Evolutionary conservation across 1,140 invertebrate species (phyloP).

Genomic region (Cydia fagiglandana): DNA sequence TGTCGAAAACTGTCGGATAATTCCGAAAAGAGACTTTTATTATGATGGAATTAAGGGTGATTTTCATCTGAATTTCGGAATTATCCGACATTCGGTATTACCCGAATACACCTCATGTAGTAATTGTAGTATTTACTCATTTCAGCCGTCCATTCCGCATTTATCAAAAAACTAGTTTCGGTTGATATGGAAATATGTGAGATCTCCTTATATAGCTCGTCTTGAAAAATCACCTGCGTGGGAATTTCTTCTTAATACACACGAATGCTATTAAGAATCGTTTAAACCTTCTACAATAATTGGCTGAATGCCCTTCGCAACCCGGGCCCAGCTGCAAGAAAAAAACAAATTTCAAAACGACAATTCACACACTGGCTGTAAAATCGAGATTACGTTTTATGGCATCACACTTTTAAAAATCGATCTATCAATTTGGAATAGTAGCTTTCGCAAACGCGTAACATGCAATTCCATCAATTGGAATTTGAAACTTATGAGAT

Average conservation of each 20-base stretch:
- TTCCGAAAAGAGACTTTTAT: too few relatives aligned
- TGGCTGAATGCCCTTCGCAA: constrained; percentile 11
- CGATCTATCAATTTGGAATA: not conserved
- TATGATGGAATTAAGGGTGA: too few relatives aligned
- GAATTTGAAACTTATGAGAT: not conserved
- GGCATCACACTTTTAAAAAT: constrained; percentile 6
- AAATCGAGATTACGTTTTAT: constrained; percentile 14
- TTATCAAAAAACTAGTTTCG: too few relatives aligned
- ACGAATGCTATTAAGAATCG: not conserved
- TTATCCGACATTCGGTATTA: too few relatives aligned
- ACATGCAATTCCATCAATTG: not conserved
- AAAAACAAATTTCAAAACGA: constrained; percentile 13
- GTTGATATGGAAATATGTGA: not conserved
- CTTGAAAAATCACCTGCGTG: not conserved
- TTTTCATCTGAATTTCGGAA: too few relatives aligned
- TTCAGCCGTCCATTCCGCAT: too few relatives aligned
- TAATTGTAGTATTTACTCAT: too few relatives aligned
- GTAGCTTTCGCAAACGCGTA: not conserved
- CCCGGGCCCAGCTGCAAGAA: not conserved
- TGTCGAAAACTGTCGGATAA: too few relatives aligned
- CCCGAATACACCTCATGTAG: too few relatives aligned
- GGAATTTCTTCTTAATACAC: not conserved
- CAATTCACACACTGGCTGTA: constrained; percentile 18
- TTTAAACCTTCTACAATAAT: not conserved
- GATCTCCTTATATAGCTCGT: not conserved